Conservation (phyloP, 2,888 invertebrate species). For the Apomyelois bistriatella region DNA sequence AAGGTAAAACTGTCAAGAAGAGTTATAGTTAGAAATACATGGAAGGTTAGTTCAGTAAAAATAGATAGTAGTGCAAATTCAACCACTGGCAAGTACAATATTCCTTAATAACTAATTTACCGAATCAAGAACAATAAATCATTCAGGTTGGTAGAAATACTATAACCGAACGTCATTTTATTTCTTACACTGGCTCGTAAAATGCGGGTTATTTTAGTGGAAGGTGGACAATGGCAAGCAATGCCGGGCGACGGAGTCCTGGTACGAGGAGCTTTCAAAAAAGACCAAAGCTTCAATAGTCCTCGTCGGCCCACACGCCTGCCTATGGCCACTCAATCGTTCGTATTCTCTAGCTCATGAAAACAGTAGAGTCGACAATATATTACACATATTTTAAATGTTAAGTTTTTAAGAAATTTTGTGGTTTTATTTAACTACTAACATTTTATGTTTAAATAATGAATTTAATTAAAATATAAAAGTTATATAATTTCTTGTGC, state of each 20-base stretch:
- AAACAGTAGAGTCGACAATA: slow-evolving; percentile 38
- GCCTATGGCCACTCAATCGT: slow-evolving; percentile 74
- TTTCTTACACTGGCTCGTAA: slow-evolving; percentile 51
- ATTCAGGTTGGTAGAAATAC: slow-evolving; percentile 39
- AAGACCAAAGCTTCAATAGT: slow-evolving; percentile 64
- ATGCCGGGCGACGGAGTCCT: slow-evolving; percentile 18
- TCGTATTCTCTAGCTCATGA: slow-evolving; percentile 50
- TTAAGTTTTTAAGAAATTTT: too few species aligned
- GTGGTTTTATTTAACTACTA: too few species aligned
- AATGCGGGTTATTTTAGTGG: slow-evolving; percentile 65
- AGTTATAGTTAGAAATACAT: too few species aligned
- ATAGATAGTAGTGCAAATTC: too few species aligned
- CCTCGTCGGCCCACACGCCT: slow-evolving; percentile 75
- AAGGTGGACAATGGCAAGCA: slow-evolving; percentile 52
- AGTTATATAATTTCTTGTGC: too few species aligned
- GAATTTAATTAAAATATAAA: too few species aligned
- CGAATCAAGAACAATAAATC: slow-evolving; percentile 47
- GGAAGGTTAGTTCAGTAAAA: too few species aligned
- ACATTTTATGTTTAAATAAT: too few species aligned
- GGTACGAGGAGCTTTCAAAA: slow-evolving; percentile 51
- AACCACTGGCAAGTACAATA: too few species aligned
- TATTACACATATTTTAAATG: too few species aligned
- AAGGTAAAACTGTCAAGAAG: too few species aligned
- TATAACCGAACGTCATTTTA: slow-evolving; percentile 56
- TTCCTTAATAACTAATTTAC: slow-evolving; percentile 7